Evolutionary conservation across 2,888 invertebrate species (phyloP).

Genomic region (Gymnoscelis rufifasciata): DNA sequence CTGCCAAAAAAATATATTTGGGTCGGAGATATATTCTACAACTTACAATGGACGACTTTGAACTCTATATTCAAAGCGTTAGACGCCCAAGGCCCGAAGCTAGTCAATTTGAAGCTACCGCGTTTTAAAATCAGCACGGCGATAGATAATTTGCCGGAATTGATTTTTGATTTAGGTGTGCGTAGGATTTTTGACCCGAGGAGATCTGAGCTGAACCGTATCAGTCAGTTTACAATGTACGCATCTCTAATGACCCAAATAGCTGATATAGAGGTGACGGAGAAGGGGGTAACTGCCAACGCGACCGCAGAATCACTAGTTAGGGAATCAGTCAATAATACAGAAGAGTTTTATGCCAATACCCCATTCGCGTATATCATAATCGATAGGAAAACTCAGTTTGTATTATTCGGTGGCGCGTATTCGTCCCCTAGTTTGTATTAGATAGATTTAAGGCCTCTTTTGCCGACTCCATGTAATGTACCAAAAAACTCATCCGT

Average conservation of each 20-base stretch:
- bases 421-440: slow-evolving; percentile 45
- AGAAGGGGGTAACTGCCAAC: slow-evolving; percentile 42
- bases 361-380: slow-evolving; percentile 54
- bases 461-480: not conserved
- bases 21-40: slow-evolving; percentile 44
- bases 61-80: slow-evolving; percentile 46
- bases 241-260: slow-evolving; percentile 53
- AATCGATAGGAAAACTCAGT: slow-evolving; percentile 48
- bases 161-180: slow-evolving; percentile 58
- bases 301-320: slow-evolving; percentile 34
- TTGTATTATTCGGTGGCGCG: slow-evolving; percentile 56
- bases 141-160: slow-evolving; percentile 48
- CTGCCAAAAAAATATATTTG: slow-evolving; percentile 37
- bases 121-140: slow-evolving; percentile 47
- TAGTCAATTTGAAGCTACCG: slow-evolving; percentile 51
- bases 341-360: slow-evolving; percentile 42
- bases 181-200: slow-evolving; percentile 51
- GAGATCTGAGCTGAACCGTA: slow-evolving; percentile 43
- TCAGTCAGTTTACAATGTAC: slow-evolving; percentile 47
- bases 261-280: slow-evolving; percentile 48
- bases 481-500: no score
- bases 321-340: slow-evolving; percentile 18
- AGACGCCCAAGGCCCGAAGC: slow-evolving; percentile 29
- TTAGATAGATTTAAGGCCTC: slow-evolving; percentile 22
- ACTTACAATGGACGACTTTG: slow-evolving; percentile 43